Evolutionary conservation across 1,140 invertebrate species (phyloP), one percentile per base, ranked within the genome.

Genomic region (Zaprionus lachaisei): DNA sequence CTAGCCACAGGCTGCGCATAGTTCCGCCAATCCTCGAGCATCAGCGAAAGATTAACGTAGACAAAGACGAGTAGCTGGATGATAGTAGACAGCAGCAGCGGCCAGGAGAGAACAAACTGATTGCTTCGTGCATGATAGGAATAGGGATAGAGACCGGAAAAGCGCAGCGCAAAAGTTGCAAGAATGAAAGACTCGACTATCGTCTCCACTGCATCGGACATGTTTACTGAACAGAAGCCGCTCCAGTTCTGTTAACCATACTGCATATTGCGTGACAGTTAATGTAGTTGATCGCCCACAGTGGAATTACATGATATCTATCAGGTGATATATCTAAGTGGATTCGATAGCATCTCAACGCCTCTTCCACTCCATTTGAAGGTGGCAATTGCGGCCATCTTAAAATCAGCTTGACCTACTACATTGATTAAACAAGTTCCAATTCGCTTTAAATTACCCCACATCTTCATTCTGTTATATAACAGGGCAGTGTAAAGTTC

Each of bases 1-100:
- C 60, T 57, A 4, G 51, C 56, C 20, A 79, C 71, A 1, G 77
- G 77, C 15, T 79, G 71, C 2, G 62, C 77, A 75, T 79, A 79
- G 17, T 65, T 55, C 1, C 14, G 28, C 71, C 61, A 70, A 61
- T 79, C 56, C 14, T 20, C 20, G 2, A 67, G 14, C 41, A 77
- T 56, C 5, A 77, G 20, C 2, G 57, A 66, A 0, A 31, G 12
- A 34, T 77, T 72, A 2, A 77, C 64, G 34, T 68, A 77, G 12
- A 47, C 14, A 72, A 54, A 77, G 38, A 77, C 26, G n/a, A 51
- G 4, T 37, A 72, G 12, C 9, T 77, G 74, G 3, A 77, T 5
- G 24, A 77, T 12, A 14, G 51, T 65, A 4, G 57, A 9, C 14
- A 61, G 1, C 22, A 62, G 3, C 5, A 77, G n/a, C 11, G 62